These are phyloP conservation scores for Rhynchomys soricoides DNA, from an alignment of 2,113 vertebrate genomes.

Conservation along the genomic window DNA sequence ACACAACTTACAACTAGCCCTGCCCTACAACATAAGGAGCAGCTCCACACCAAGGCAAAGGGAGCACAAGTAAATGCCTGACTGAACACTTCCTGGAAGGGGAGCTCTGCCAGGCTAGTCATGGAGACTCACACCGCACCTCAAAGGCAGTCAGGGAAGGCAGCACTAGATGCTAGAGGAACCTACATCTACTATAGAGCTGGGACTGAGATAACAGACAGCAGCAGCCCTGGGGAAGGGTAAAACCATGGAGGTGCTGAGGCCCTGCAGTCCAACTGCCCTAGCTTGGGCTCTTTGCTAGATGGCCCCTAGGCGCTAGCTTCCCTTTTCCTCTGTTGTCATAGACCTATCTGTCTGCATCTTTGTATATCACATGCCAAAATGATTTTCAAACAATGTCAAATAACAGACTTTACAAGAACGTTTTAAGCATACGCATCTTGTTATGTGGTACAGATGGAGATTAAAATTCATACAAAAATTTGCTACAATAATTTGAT, in stretches of 20 bases:
- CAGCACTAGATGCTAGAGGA: background rate
- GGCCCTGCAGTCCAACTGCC: fast-evolving
- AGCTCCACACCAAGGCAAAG: no score
- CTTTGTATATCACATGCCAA: background rate
- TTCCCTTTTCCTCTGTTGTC: background rate
- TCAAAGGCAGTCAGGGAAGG: background rate
- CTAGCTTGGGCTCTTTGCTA: background rate
- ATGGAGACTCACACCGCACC: no score
- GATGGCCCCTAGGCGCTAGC: background rate
- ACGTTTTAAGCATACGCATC: background rate
- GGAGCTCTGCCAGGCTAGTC: no score
- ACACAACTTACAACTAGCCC: no score
- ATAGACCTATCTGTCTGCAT: background rate
- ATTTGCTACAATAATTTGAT: background rate
- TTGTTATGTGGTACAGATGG: background rate
- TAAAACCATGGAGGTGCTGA: background rate
- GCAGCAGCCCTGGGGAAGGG: fast-evolving
- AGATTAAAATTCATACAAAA: background rate
- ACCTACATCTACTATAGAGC: no score
- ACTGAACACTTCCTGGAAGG: no score
- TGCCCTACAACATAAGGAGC: fast-evolving
- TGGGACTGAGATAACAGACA: fast-evolving
- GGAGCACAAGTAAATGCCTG: background rate
- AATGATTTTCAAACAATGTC: background rate
- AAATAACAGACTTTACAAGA: background rate